Percentiles rank a stretch among this genome's conserved stretches.
Conservation (phyloP, 2,888 invertebrate species). For the Pantelozetes paolii region DNA sequence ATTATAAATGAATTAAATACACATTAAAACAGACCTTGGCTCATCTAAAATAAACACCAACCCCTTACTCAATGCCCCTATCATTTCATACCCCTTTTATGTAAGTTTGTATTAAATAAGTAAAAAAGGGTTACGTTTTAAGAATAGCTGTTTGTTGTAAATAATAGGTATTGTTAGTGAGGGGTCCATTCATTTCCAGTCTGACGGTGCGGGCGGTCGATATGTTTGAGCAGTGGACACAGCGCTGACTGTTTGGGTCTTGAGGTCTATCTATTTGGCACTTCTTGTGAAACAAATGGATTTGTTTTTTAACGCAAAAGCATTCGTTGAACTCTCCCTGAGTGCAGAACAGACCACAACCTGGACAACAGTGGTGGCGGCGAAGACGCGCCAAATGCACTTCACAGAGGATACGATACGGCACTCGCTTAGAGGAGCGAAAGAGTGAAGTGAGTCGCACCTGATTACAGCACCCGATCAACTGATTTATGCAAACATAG, state of each 20-base stretch:
- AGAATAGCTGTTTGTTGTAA: constrained; percentile 23
- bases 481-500: constrained; percentile 33
- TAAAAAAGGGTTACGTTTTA: constrained; percentile 7
- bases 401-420: constrained; percentile 73
- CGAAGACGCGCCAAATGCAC: constrained; percentile 70
- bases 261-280: constrained; percentile 58
- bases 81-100: no score
- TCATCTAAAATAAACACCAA: no score
- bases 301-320: constrained; percentile 56
- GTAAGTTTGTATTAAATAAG: no score
- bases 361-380: constrained; percentile 81
- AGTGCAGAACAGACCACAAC: constrained; percentile 82
- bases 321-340: constrained; percentile 84
- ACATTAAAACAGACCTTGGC: no score
- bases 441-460: constrained; percentile 44
- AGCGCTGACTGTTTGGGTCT: constrained; percentile 55
- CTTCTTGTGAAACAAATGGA: constrained; percentile 75
- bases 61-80: no score
- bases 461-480: constrained; percentile 47
- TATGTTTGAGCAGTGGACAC: constrained; percentile 68
- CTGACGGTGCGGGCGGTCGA: constrained; percentile 60
- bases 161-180: constrained; percentile 35
- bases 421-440: constrained; percentile 58
- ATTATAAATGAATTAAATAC: no score
- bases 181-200: constrained; percentile 62